Evolutionary conservation across 2,888 invertebrate species (phyloP), one percentile per base, ranked within the genome.

Genomic region (Troides aeacus): DNA sequence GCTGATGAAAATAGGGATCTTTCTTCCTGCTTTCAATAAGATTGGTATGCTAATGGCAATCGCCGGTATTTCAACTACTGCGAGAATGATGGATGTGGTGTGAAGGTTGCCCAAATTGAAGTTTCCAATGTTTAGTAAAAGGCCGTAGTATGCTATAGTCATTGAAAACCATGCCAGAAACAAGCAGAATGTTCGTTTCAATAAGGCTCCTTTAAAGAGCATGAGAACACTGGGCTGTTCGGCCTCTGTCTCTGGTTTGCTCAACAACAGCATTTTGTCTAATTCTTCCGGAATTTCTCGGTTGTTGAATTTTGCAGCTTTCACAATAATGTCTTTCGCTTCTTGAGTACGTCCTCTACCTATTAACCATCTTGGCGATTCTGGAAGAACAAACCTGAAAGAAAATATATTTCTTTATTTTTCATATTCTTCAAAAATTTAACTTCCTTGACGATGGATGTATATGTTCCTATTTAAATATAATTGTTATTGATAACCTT

Each of bases 281-380:
- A 95, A 91, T 78, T 96, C 95, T 0, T 93, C 87, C 1, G 96
- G 96, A 69, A 96, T 82, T 75, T 94, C 92, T 39, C 93, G 92
- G 62, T 93, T 94, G 84, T 96, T 96, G 75, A 94, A 94, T 70
- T 90, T 93, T 0, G 95, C 95, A 0, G 95, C 96, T 77, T 93
- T 93, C 78, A 94, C 92, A 57, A 96, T 84, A 65, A 96, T 94
- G 46, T 84, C 86, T 80, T 94, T 93, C 1, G 96, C 95, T 87
- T 96, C 95, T 72, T 94, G 93, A n/a, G 94, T 94, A 73, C 94
- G 93, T 36, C 96, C 96, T 92, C 95, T 94, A 57, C 95, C 95
- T 65, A 96, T 85, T 50, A 96, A 86, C 96, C 96, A 96, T 79
- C 96, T 92, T 0, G 96, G 96, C 2, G 96, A 96, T 92, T 96